A percentile compares a stretch with the other conserved stretches of the same genome.
Conservation (phyloP, 1,140 invertebrate genomes). For the Eupristina koningsbergeri region DNA sequence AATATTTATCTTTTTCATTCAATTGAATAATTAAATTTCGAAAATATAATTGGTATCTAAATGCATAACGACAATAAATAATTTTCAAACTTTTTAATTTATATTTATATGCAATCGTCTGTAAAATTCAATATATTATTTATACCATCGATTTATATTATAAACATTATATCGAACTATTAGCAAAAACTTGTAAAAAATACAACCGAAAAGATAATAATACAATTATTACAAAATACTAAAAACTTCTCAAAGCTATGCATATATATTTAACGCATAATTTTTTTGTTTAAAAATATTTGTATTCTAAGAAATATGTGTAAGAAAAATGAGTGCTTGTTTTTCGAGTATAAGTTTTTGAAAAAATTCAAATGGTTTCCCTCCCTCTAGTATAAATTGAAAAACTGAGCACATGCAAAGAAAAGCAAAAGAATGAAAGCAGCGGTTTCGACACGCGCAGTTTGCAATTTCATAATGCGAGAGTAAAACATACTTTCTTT, state of each 20-base stretch:
- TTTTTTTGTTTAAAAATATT: background rate
- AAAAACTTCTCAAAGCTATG: background rate
- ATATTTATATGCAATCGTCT: no score
- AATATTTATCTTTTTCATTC: no score
- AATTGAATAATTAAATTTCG: no score
- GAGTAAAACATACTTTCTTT: conserved; percentile 2
- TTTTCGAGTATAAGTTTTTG: background rate
- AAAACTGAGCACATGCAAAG: background rate
- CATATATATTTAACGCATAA: background rate
- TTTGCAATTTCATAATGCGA: conserved; percentile 13
- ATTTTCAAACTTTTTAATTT: no score
- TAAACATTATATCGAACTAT: no score
- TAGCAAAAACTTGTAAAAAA: no score
- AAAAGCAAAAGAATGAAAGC: conserved; percentile 13
- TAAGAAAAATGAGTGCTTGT: background rate
- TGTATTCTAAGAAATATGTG: background rate
- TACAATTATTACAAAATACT: background rate
- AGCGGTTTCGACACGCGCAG: background rate
- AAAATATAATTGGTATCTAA: no score
- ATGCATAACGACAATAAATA: no score
- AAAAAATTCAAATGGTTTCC: conserved; percentile 9
- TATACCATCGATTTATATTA: no score
- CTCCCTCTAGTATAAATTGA: background rate
- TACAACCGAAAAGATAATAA: background rate
- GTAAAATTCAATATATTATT: no score